A percentile compares a stretch with the other conserved stretches of the same genome.
phyloP scores from a whole-genome alignment of 2,888 invertebrate genomes.

The Ochlodes sylvanus region DNA sequence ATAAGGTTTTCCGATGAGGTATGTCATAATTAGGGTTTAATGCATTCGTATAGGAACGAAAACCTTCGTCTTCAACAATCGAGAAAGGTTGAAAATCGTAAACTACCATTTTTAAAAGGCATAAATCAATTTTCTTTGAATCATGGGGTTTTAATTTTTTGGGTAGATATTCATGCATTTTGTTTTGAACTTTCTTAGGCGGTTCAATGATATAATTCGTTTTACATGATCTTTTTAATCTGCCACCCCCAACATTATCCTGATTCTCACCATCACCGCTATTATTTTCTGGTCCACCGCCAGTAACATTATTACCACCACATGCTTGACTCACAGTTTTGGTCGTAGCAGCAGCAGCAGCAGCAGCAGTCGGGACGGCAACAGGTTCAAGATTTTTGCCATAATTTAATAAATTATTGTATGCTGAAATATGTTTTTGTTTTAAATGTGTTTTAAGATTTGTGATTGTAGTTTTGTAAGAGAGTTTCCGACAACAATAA shows the following conservation, averaged over 20 bases:
- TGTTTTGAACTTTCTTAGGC: background rate
- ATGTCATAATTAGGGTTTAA: conserved; percentile 18
- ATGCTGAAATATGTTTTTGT: background rate
- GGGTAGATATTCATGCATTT: too few species aligned
- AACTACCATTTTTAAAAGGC: conserved; percentile 11
- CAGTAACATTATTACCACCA: background rate
- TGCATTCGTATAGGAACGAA: conserved; percentile 1
- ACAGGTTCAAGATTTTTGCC: too few species aligned
- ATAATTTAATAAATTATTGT: background rate
- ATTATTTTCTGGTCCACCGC: too few species aligned
- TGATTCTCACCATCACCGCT: background rate
- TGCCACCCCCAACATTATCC: background rate
- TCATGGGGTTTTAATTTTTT: background rate
- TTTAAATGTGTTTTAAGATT: background rate
- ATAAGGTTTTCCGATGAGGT: background rate
- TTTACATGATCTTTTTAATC: too few species aligned
- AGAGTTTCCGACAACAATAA: background rate
- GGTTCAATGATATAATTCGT: background rate
- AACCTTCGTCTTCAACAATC: conserved; percentile 14
- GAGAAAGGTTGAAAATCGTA: conserved; percentile 27
- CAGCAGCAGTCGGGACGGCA: too few species aligned
- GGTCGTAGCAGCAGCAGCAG: too few species aligned
- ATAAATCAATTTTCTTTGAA: background rate
- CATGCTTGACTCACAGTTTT: background rate
- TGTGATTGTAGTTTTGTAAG: background rate